Conservation (phyloP, 1,140 invertebrate species). For the Halesus radiatus region DNA sequence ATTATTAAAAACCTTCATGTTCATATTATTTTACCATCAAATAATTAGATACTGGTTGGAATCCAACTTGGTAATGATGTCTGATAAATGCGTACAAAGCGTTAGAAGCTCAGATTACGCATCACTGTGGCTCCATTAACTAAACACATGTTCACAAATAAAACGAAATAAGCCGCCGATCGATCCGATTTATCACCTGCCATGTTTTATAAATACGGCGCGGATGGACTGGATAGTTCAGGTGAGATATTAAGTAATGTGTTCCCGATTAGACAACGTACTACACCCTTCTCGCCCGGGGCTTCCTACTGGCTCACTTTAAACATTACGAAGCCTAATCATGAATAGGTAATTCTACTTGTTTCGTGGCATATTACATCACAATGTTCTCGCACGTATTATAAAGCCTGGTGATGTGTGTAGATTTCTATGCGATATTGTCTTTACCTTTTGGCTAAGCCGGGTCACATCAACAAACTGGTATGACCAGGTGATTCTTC, state of each 20-base stretch:
- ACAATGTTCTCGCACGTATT: background rate
- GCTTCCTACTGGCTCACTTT: background rate
- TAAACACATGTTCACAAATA: constrained; percentile 20
- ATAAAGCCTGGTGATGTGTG: too few relatives aligned
- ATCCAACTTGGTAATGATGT: too few relatives aligned
- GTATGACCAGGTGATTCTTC: too few relatives aligned
- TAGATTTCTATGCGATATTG: too few relatives aligned
- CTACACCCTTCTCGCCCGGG: background rate
- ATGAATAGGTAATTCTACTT: background rate
- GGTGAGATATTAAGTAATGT: constrained; percentile 23
- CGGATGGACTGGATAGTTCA: background rate
- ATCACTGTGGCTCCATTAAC: constrained; percentile 4
- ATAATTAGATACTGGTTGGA: too few relatives aligned
- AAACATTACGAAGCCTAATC: background rate
- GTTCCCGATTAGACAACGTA: background rate
- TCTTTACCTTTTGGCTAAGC: too few relatives aligned
- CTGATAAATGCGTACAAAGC: too few relatives aligned
- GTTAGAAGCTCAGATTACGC: background rate
- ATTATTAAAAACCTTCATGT: too few relatives aligned
- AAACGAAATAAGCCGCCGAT: constrained; percentile 17
- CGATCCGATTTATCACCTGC: constrained; percentile 39
- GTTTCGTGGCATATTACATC: background rate
- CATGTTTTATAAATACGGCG: background rate
- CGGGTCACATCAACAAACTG: too few relatives aligned
- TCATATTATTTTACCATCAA: too few relatives aligned